These are phyloP conservation scores for Linepithema humile DNA, from an alignment of 1,140 invertebrate species.

Conservation along the genomic window DNA sequence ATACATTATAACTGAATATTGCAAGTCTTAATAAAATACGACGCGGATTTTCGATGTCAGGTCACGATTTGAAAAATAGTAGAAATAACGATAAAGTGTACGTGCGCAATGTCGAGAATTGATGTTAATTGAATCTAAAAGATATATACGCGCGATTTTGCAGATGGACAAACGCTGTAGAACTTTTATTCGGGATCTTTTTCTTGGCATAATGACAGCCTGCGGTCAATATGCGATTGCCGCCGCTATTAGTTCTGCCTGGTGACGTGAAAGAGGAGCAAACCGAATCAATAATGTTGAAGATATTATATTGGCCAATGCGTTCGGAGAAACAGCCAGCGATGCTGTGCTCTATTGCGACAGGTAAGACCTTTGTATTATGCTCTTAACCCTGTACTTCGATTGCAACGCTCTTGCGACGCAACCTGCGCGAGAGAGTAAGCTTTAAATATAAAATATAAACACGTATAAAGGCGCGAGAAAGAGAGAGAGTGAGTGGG, in stretches of 20 bases:
- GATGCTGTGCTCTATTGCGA: conserved; percentile 50
- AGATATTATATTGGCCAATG: conserved; percentile 25
- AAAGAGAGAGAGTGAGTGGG: not conserved
- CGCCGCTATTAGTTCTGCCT: not conserved
- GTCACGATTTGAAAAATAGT: not conserved
- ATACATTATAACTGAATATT: not conserved
- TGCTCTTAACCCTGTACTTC: conserved; percentile 58
- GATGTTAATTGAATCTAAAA: not conserved
- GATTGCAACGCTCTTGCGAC: conserved; percentile 37
- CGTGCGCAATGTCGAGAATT: not conserved
- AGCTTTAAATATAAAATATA: conserved; percentile 37
- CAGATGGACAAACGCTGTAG: not conserved
- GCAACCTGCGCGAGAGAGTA: not conserved
- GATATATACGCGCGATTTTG: conserved; percentile 12
- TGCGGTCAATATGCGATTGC: not conserved
- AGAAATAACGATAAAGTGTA: not conserved
- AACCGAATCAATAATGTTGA: conserved; percentile 48
- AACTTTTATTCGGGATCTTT: conserved; percentile 1
- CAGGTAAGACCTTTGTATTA: conserved; percentile 53
- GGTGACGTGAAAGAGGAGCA: conserved; percentile 48
- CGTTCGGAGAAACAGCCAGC: conserved; percentile 4
- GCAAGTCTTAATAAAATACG: not conserved
- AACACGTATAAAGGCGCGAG: not conserved
- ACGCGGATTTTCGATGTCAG: not conserved
- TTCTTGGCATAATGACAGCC: conserved; percentile 1